Conservation (phyloP, 2,113 vertebrate genomes). For the Epinephelus cyanopodus region DNA sequence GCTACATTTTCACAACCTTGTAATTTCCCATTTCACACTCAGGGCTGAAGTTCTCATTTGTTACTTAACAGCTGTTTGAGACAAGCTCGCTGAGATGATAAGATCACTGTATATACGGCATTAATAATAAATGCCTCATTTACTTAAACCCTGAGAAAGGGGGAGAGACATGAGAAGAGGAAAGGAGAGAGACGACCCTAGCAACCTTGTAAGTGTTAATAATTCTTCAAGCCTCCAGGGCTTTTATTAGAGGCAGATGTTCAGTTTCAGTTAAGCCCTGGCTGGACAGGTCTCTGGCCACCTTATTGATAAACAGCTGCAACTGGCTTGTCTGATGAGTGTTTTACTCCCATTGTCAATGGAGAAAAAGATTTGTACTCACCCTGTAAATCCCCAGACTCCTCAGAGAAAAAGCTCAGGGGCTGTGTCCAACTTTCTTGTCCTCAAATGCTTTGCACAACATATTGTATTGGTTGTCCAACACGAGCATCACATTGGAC, state of each 20-base stretch:
- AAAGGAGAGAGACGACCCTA: not conserved
- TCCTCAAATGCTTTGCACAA: conserved; percentile 43
- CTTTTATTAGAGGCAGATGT: conserved; percentile 61
- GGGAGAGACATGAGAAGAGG: not conserved
- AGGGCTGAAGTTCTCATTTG: not conserved
- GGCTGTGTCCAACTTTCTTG: conserved; percentile 35
- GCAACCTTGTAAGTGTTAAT: conserved; percentile 6
- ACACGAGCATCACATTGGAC: not conserved
- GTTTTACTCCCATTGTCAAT: conserved; percentile 63
- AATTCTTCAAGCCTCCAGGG: conserved; percentile 6
- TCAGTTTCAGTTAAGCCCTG: conserved; percentile 61
- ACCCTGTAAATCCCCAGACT: conserved; percentile 44
- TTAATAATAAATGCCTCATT: conserved; percentile 2
- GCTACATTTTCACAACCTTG: not conserved
- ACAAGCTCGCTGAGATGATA: conserved; percentile 6
- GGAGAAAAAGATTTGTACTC: conserved; percentile 58
- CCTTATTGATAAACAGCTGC: conserved; percentile 61
- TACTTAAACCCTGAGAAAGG: not conserved
- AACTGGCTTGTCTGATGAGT: conserved; percentile 49
- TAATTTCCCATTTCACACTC: conserved; percentile 23
- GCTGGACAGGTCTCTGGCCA: conserved; percentile 30
- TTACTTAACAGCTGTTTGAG: conserved; percentile 5
- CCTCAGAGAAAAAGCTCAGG: not conserved
- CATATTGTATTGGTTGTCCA: not conserved
- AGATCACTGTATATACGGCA: not conserved